These are phyloP conservation scores for Sebastes aleutianus DNA, from an alignment of 2,797 vertebrate species.

Conservation along the genomic window DNA sequence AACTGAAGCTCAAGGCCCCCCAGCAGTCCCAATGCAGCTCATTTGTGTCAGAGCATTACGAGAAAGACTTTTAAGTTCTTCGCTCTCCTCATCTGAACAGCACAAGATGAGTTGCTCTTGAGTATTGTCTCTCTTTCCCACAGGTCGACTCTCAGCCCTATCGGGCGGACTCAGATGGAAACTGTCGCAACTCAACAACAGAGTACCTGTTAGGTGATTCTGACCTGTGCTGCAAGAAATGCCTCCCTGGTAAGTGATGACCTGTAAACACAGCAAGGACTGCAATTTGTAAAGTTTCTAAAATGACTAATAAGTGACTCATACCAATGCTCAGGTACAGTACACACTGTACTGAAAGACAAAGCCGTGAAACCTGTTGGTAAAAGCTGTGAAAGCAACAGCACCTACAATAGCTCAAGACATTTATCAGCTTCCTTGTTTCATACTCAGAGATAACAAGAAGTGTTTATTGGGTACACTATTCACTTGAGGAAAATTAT, in stretches of 20 bases:
- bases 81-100: background rate
- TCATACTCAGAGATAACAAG: background rate
- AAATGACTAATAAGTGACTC: background rate
- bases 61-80: background rate
- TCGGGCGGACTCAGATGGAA: background rate
- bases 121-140: constrained; percentile 13
- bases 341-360: background rate
- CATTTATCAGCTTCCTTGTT: background rate
- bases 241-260: constrained; percentile 71
- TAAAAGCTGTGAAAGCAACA: constrained; percentile 20
- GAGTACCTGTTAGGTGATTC: constrained; percentile 18
- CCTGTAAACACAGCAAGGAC: background rate
- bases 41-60: background rate
- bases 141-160: constrained; percentile 63
- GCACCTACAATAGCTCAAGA: background rate
- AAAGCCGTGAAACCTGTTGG: background rate
- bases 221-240: constrained; percentile 76
- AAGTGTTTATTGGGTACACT: background rate
- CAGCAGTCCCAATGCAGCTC: background rate
- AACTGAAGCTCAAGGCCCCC: background rate
- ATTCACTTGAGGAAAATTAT: background rate
- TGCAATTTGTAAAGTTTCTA: background rate
- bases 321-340: background rate
- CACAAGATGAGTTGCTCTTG: background rate
- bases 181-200: constrained; percentile 11